phyloP scores from a whole-genome alignment of 1,140 invertebrate genomes.

The Physella acuta region DNA sequence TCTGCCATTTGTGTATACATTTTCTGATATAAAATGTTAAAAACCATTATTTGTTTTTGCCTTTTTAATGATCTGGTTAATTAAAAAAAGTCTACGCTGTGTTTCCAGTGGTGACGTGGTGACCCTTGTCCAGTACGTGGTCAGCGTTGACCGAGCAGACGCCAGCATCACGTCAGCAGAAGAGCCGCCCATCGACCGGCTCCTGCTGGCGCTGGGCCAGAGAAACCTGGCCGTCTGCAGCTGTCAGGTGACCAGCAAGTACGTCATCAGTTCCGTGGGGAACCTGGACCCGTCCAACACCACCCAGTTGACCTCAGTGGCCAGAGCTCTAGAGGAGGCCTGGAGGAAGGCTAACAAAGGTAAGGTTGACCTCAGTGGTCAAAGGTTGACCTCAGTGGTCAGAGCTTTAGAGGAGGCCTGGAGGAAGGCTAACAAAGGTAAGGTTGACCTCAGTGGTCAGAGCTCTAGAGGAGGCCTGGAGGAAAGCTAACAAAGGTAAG shows the following conservation, averaged over 20 bases:
- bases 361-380: slow-evolving; percentile 22
- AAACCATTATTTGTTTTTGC: not conserved
- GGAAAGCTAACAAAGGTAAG: slow-evolving; percentile 29
- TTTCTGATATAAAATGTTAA: too few species aligned
- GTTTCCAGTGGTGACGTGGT: slow-evolving; percentile 10
- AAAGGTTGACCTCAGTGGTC: not conserved
- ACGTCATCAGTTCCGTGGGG: slow-evolving; percentile 20
- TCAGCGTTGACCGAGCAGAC: slow-evolving; percentile 23
- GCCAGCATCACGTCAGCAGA: slow-evolving; percentile 19
- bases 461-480: slow-evolving; percentile 26
- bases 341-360: slow-evolving; percentile 31
- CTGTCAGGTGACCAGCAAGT: slow-evolving; percentile 10
- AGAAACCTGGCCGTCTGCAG: not conserved
- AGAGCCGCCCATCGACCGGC: not conserved
- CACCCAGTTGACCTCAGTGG: not conserved
- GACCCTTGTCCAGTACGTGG: slow-evolving; percentile 19
- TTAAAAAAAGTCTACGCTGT: not conserved
- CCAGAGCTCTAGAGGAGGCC: slow-evolving; percentile 17
- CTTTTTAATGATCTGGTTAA: not conserved
- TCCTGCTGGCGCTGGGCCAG: not conserved
- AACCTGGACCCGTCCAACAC: slow-evolving; percentile 12
- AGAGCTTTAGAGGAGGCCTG: slow-evolving; percentile 24
- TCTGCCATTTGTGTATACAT: too few species aligned
- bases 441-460: slow-evolving; percentile 10
- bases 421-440: slow-evolving; percentile 31